phyloP scores from a whole-genome alignment of 2,888 invertebrate species.

The Eupithecia centaureata region DNA sequence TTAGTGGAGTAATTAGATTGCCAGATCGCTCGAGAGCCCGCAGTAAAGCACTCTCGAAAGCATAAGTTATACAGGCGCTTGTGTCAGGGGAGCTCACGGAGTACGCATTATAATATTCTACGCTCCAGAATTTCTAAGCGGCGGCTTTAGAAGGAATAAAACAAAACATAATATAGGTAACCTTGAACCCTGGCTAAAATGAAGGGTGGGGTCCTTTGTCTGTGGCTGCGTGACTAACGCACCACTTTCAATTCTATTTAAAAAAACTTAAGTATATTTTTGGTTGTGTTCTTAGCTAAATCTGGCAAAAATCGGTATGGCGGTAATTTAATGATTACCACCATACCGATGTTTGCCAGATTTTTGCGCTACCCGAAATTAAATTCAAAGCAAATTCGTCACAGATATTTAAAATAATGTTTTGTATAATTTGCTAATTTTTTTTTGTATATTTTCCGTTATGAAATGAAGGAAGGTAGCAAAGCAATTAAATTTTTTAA shows the following conservation, averaged over 20 bases:
- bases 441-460: not conserved
- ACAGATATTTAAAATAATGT: not conserved
- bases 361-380: no score
- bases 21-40: slow-evolving; percentile 32
- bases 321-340: not conserved
- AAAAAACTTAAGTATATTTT: not conserved
- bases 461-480: not conserved
- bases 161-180: not conserved
- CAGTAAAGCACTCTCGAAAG: slow-evolving; percentile 34
- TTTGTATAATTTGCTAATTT: not conserved
- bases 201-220: not conserved
- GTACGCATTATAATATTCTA: slow-evolving; percentile 5
- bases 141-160: not conserved
- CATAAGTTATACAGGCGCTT: slow-evolving; percentile 32
- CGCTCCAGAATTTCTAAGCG: slow-evolving; percentile 4
- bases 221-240: not conserved
- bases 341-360: no score
- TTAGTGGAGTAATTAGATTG: slow-evolving; percentile 46
- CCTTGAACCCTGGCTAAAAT: not conserved
- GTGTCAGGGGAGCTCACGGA: slow-evolving; percentile 2
- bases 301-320: not conserved
- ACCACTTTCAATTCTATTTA: not conserved
- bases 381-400: not conserved
- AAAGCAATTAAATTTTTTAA: not conserved
- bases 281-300: not conserved